A percentile compares a stretch with the other conserved stretches of the same genome.
Evolutionary conservation across 2,888 invertebrate species (phyloP).

Genomic region (Nymphalis urticae): DNA sequence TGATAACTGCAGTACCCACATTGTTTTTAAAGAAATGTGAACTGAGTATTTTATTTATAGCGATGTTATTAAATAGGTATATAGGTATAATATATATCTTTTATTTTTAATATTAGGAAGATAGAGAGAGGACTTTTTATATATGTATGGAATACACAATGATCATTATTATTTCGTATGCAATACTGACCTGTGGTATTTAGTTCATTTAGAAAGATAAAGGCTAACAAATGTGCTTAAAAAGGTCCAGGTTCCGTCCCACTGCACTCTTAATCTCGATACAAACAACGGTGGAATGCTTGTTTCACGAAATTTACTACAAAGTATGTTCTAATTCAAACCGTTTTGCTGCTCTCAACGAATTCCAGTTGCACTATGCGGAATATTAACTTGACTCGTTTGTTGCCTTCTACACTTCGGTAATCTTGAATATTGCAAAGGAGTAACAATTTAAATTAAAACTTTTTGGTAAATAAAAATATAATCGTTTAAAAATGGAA

Average conservation of each 20-base stretch:
- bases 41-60: too few relatives aligned
- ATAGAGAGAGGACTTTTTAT: too few relatives aligned
- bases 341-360: constrained; percentile 50
- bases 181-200: constrained; percentile 2
- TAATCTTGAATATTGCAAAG: constrained; percentile 18
- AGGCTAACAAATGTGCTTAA: constrained; percentile 23
- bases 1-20: too few relatives aligned
- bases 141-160: too few relatives aligned
- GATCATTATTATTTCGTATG: not conserved
- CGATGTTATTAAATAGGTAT: too few relatives aligned
- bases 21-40: too few relatives aligned
- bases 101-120: too few relatives aligned
- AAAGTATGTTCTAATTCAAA: constrained; percentile 67
- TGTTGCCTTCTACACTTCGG: constrained; percentile 18
- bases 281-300: constrained; percentile 49
- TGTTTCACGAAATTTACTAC: constrained; percentile 59
- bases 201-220: constrained; percentile 25
- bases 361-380: constrained; percentile 53
- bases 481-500: too few relatives aligned
- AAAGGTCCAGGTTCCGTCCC: constrained; percentile 22
- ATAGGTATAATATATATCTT: too few relatives aligned
- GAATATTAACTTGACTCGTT: constrained; percentile 32
- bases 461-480: not conserved
- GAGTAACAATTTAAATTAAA: constrained; percentile 1
- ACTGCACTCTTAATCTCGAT: constrained; percentile 37